Evolutionary conservation across 2,797 vertebrate species (phyloP).

Genomic region (Rhynchotus rufescens): DNA sequence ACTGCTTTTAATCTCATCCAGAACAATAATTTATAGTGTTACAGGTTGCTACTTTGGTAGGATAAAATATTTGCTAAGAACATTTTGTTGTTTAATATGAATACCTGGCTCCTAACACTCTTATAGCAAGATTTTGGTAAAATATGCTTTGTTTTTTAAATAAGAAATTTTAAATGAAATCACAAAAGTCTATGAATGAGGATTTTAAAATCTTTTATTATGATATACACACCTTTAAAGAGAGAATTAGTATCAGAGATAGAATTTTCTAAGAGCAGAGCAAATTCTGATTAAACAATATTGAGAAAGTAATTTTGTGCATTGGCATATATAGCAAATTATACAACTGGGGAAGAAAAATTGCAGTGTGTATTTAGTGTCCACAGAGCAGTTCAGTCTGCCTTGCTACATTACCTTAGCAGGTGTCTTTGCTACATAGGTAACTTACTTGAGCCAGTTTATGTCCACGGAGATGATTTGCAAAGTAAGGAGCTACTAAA

Average conservation of each 20-base stretch:
- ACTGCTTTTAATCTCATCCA: slow-evolving; percentile 56
- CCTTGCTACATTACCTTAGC: not conserved
- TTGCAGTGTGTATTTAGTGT: not conserved
- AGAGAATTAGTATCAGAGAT: not conserved
- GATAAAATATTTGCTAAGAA: slow-evolving; percentile 61
- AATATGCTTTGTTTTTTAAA: slow-evolving; percentile 56
- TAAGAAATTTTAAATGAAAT: not conserved
- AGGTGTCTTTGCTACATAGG: not conserved
- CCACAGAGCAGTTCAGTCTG: not conserved
- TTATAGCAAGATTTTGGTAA: slow-evolving; percentile 5
- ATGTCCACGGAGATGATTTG: not conserved
- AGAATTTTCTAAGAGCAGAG: not conserved
- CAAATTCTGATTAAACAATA: not conserved
- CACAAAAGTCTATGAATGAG: not conserved
- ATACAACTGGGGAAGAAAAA: not conserved
- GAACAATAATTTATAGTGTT: slow-evolving; percentile 35
- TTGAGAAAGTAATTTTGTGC: not conserved
- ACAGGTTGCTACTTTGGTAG: slow-evolving; percentile 31
- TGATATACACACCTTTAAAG: not conserved
- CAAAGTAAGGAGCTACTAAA: not conserved
- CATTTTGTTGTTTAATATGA: slow-evolving; percentile 33
- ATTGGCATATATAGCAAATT: not conserved
- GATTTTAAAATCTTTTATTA: not conserved
- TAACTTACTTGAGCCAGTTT: not conserved
- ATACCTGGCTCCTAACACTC: not conserved